Percentiles rank a stretch among this genome's conserved stretches.
phyloP scores from a whole-genome alignment of 1,140 invertebrate genomes.

The Mactra quadrangularis region DNA sequence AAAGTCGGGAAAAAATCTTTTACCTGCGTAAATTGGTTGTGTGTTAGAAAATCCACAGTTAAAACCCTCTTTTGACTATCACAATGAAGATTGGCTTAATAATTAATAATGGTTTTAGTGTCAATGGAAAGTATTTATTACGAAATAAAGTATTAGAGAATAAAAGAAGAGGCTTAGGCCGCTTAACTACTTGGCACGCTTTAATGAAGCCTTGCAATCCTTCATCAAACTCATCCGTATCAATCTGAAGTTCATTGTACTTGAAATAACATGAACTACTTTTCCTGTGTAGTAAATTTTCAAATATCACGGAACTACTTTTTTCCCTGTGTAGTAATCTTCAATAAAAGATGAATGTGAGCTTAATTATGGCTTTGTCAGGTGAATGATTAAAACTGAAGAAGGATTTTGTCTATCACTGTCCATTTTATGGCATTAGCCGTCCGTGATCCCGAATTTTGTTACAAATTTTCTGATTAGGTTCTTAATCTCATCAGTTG shows the following conservation, averaged over 20 bases:
- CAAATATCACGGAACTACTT: background rate
- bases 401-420: conserved; percentile 46
- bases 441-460: conserved; percentile 35
- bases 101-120: conserved; percentile 26
- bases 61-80: background rate
- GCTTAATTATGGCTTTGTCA: conserved; percentile 53
- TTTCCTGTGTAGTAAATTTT: no score
- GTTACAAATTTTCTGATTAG: conserved; percentile 53
- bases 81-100: conserved; percentile 6
- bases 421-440: conserved; percentile 48
- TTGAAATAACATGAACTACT: no score
- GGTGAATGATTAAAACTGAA: conserved; percentile 33
- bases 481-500: conserved; percentile 59
- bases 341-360: conserved; percentile 60
- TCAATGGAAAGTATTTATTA: conserved; percentile 32
- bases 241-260: background rate
- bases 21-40: background rate
- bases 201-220: conserved; percentile 32
- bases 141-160: background rate
- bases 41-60: background rate
- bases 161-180: background rate
- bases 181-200: conserved; percentile 4
- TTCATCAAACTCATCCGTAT: conserved; percentile 12
- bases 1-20: no score
- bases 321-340: conserved; percentile 20